Percentiles rank a stretch among this genome's conserved stretches.
Evolutionary conservation across 1,140 invertebrate species (phyloP).

Genomic region (Drosophila tsacasi): DNA sequence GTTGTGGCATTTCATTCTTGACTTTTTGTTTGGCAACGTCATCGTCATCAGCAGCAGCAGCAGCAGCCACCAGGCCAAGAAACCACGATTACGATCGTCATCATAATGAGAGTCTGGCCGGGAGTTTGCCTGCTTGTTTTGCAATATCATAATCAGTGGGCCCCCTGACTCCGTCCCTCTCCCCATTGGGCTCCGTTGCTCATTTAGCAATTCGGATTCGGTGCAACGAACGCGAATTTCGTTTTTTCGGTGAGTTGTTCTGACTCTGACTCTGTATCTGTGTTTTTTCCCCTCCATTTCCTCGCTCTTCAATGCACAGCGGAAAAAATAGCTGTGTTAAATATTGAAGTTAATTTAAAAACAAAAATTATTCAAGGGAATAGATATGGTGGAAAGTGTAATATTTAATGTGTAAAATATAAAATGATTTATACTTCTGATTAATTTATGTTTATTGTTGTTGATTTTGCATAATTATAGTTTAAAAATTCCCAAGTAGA

Average conservation of each 20-base stretch:
- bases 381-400: too few relatives aligned
- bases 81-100: constrained; percentile 59
- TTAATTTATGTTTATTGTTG: neutral
- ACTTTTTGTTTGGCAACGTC: constrained; percentile 77
- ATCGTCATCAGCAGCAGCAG: constrained; percentile 55
- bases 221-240: constrained; percentile 71
- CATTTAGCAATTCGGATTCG: constrained; percentile 57
- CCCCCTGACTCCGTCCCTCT: constrained; percentile 6
- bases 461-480: neutral
- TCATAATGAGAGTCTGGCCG: constrained; percentile 60
- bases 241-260: constrained; percentile 26
- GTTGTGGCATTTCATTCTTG: constrained; percentile 78
- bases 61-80: constrained; percentile 7
- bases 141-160: constrained; percentile 76
- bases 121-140: constrained; percentile 61
- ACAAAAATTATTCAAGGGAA: neutral
- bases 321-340: too few relatives aligned
- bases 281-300: constrained; percentile 11
- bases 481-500: neutral
- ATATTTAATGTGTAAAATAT: neutral
- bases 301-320: constrained; percentile 3
- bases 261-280: constrained; percentile 36
- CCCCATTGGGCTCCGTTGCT: constrained; percentile 8
- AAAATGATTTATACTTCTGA: neutral
- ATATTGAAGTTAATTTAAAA: neutral